phyloP scores from a whole-genome alignment of 2,888 invertebrate genomes.

The Scaptomyza cyrtandrae region DNA sequence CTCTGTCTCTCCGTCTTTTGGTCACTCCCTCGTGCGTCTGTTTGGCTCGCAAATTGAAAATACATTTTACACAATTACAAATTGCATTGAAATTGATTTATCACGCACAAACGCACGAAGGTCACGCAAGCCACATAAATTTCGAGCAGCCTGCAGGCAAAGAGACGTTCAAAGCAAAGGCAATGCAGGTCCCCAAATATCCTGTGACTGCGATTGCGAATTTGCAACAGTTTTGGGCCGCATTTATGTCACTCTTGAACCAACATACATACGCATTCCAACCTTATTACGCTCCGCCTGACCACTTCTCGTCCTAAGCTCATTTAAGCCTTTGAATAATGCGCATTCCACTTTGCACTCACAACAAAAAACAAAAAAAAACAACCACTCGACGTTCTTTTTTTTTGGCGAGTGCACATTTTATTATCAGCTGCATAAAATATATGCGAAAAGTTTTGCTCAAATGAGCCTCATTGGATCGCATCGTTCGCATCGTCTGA shows the following conservation, averaged over 20 bases:
- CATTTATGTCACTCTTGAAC: not conserved
- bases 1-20: not conserved
- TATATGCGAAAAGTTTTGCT: slow-evolving; percentile 46
- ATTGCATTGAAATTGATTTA: slow-evolving; percentile 79
- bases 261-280: slow-evolving; percentile 24
- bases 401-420: slow-evolving; percentile 31
- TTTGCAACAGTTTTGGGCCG: slow-evolving; percentile 55
- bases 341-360: no score
- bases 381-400: not conserved
- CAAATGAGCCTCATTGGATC: slow-evolving; percentile 21
- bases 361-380: slow-evolving; percentile 6
- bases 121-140: slow-evolving; percentile 77
- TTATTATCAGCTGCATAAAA: slow-evolving; percentile 70
- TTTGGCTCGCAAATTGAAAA: slow-evolving; percentile 66
- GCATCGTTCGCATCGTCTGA: slow-evolving; percentile 35
- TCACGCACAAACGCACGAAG: slow-evolving; percentile 73
- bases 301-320: slow-evolving; percentile 55
- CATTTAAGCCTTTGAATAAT: slow-evolving; percentile 68
- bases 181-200: slow-evolving; percentile 32
- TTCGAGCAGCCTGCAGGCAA: slow-evolving; percentile 38
- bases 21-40: not conserved
- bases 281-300: slow-evolving; percentile 49
- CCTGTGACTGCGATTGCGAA: slow-evolving; percentile 38
- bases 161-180: slow-evolving; percentile 4
- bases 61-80: slow-evolving; percentile 79